A percentile compares a stretch with the other conserved stretches of the same genome.
These are phyloP conservation scores for Australoheros facetus DNA, from an alignment of 2,797 vertebrate species.

Conservation along the genomic window DNA sequence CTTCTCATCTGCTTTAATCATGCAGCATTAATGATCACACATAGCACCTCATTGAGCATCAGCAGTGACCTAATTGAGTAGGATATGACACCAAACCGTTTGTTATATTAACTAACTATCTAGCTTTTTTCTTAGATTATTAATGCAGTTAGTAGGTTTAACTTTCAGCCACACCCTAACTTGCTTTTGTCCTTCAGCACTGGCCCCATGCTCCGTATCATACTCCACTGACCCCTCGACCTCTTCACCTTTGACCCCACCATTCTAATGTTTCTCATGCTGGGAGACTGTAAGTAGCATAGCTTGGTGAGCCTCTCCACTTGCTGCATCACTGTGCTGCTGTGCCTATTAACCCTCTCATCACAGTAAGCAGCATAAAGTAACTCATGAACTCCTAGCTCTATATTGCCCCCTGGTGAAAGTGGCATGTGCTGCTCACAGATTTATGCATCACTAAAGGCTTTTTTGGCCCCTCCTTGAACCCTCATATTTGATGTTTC, in stretches of 20 bases:
- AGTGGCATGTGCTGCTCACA: conserved; percentile 10
- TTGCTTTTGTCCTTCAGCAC: conserved; percentile 74
- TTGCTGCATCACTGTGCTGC: conserved; percentile 18
- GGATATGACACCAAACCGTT: conserved; percentile 4
- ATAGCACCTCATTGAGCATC: background rate
- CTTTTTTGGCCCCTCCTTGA: conserved; percentile 33
- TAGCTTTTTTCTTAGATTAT: conserved; percentile 15
- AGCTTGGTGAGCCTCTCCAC: conserved; percentile 25
- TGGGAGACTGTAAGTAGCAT: conserved; percentile 77
- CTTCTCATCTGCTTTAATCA: conserved; percentile 14
- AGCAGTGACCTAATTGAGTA: conserved; percentile 10
- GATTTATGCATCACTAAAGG: background rate
- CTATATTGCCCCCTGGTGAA: conserved; percentile 41
- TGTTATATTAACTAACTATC: conserved; percentile 28
- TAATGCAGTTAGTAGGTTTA: conserved; percentile 1
- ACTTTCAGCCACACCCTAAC: conserved; percentile 55
- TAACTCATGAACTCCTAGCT: conserved; percentile 11
- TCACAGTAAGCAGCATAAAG: background rate
- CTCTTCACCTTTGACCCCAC: conserved; percentile 71
- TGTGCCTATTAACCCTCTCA: conserved; percentile 36
- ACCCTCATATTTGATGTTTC: conserved; percentile 84
- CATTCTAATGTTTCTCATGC: conserved; percentile 68
- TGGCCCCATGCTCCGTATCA: conserved; percentile 82
- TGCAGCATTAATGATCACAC: conserved; percentile 19
- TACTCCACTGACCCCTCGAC: conserved; percentile 81